phyloP scores from a whole-genome alignment of 2,113 vertebrate species.

The Ceyx cyanopectus region DNA sequence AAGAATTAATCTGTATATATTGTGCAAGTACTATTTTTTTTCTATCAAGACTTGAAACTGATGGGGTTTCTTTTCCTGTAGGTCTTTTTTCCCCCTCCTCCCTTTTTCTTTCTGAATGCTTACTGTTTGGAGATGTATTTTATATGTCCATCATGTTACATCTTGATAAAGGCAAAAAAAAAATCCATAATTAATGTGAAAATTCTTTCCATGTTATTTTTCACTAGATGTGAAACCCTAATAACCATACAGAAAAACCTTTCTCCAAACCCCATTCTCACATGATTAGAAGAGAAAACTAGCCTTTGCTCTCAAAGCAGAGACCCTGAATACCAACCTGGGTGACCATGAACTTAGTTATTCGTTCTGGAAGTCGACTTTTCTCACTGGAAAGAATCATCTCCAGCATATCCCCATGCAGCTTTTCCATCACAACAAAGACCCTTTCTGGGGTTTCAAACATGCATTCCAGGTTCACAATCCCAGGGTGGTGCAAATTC shows the following conservation, averaged over 20 bases:
- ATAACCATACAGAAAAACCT: background rate
- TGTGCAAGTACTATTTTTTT: background rate
- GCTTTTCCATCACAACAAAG: conserved; percentile 99
- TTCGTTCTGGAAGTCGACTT: conserved; percentile 95
- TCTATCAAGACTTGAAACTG: background rate
- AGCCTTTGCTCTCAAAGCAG: background rate
- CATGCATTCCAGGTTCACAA: conserved; percentile 99
- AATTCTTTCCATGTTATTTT: background rate
- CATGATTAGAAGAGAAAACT: background rate
- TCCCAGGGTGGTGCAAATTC: conserved; percentile 98
- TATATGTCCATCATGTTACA: background rate
- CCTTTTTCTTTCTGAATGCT: background rate
- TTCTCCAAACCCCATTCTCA: background rate
- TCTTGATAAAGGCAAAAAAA: background rate
- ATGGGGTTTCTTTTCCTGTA: background rate
- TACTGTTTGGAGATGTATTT: background rate
- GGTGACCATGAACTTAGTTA: conserved; percentile 97
- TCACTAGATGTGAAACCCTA: background rate
- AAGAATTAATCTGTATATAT: background rate
- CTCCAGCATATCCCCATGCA: conserved; percentile 98
- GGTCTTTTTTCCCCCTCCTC: accelerated
- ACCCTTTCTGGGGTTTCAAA: conserved; percentile 98
- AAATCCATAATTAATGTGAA: background rate
- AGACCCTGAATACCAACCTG: conserved; percentile 80
- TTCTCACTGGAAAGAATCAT: conserved; percentile 99